Base-by-base conservation (phyloP, 1,140 invertebrate species). In the Tetramorium parvispinum region DNA sequence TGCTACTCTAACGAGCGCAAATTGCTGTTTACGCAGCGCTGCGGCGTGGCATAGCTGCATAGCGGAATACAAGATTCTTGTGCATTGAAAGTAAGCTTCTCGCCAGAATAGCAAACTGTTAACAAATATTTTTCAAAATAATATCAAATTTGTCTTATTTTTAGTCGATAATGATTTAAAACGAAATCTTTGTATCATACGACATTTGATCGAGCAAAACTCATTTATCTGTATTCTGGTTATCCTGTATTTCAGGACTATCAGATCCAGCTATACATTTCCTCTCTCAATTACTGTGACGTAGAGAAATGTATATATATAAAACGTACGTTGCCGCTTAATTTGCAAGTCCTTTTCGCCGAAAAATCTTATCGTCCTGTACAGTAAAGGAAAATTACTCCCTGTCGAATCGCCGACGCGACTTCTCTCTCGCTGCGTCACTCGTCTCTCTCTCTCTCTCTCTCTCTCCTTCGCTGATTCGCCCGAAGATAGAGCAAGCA, bases 1-100 rank as follows among this genome's bases (percentile, higher is more conserved):
- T 70, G 86, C 76, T 85, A 76, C 78, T 73, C 85, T 86, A 87
- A 89, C 86, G 85, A 91, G 51, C 71, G 76, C 65, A 86, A 88
- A 90, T 90, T 90, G 57, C 76, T 78, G 66, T 75, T 78, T 49
- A 63, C 61, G 55, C 63, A 65, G 79, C 75, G 32, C 37, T 27
- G 21, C 55, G 6, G 66, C 27, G 24, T 53, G 27, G 10, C 63
- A 37, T 59, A 46, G 40, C 66, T 59, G 79, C 79, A 49, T 83
- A 75, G 49, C 24, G 16, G 43, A 46, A 82, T 57, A 59, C 3
- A 21, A 32, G 59, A 32, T 46, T 81, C 66, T 46, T 46, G 8
- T 32, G 6, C 37, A 57, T 46, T 21, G 3, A 21, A 66, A 18
- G 11, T 46, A 43, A 27, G 32, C 18, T 7, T 78, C n/a, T 21